Base-by-base conservation (phyloP, 1,140 invertebrate genomes). In the Magallana angulata region DNA sequence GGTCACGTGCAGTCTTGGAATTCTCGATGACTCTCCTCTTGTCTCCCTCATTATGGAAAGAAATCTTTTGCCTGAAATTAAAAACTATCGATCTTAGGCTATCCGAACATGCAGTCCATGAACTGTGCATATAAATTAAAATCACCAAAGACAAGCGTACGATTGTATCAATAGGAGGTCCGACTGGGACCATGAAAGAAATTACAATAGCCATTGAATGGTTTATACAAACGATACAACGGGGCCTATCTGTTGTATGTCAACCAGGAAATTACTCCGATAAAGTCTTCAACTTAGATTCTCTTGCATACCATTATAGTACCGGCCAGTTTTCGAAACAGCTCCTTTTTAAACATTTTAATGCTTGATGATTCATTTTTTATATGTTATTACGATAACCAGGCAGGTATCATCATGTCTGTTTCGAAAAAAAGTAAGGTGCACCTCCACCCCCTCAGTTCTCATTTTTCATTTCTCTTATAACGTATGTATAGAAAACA, bases 41-140 rank as follows among this genome's bases (percentile, higher is more conserved):
- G 68, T 30, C 24, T 76, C 68, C 36, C 36, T 76, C 68, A 76
- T 76, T 76, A 76, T 76, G 68, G 36, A 76, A 76, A 76, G 68
- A 76, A 76, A 76, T 76, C 68, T 76, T 71, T 76, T 76, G 68
- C 48, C 68, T 76, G 68, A 76, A 76, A 76, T 76, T 76, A 76
- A 76, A 76, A 76, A 76, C 24, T 76, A 76, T 76, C 68, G 68
- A 76, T 76, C 68, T 76, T 48, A 30, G 68, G 24, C 68, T 36
- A 8, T 76, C 12, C 24, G 18, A 76, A 36, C 68, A 30, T 76
- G 68, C 68, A 76, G 12, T 30, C 68, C 68, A 36, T 76, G 68
- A 76, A 76, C 68, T 76, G 68, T 76, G 68, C 68, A 76, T 76
- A 76, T 76, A 76, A 76, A 76, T 76, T 76, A 76, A 76, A 76